phyloP scores from a whole-genome alignment of 1,140 invertebrate genomes.

The Drosophila eugracilis region DNA sequence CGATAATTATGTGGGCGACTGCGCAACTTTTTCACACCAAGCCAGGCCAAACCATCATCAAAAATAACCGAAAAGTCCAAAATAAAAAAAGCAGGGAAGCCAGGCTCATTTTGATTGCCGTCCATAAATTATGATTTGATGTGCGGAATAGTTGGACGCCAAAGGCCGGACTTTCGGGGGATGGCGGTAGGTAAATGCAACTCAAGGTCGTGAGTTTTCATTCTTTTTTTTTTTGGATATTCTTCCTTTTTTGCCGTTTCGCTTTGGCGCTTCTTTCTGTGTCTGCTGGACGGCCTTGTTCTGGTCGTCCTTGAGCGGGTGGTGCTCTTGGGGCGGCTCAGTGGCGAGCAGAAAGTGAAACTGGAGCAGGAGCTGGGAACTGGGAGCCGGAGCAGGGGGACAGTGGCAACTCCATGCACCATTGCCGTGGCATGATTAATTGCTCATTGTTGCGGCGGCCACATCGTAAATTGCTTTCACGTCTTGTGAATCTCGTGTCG shows the following conservation, averaged over 20 bases:
- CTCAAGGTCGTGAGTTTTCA: slow-evolving; percentile 41
- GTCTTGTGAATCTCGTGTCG: slow-evolving; percentile 56
- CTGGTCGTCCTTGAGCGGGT: slow-evolving; percentile 42
- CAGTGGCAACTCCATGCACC: slow-evolving; percentile 6
- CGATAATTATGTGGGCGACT: slow-evolving; percentile 81
- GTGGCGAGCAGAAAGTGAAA: slow-evolving; percentile 15
- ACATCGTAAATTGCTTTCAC: slow-evolving; percentile 75
- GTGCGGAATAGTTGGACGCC: slow-evolving; percentile 65
- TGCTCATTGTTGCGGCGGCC: slow-evolving; percentile 74
- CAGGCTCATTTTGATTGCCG: slow-evolving; percentile 52
- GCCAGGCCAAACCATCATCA: slow-evolving; percentile 13
- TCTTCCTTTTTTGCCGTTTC: not conserved
- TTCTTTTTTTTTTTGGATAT: not conserved
- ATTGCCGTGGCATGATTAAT: slow-evolving; percentile 69
- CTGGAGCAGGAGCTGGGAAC: slow-evolving; percentile 9
- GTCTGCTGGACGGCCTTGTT: slow-evolving; percentile 39
- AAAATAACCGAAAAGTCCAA: slow-evolving; percentile 9
- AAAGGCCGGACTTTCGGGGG: slow-evolving; percentile 5
- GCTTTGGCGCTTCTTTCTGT: not conserved
- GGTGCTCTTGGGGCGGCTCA: slow-evolving; percentile 6
- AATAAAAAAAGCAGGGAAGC: not conserved
- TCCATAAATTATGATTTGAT: slow-evolving; percentile 81
- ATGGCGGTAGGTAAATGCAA: slow-evolving; percentile 31
- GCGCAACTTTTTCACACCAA: slow-evolving; percentile 53
- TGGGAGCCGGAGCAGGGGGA: not conserved